A percentile compares a stretch with the other conserved stretches of the same genome.
These are phyloP conservation scores for Madoqua kirkii DNA, from an alignment of 2,113 vertebrate species.

Conservation along the genomic window DNA sequence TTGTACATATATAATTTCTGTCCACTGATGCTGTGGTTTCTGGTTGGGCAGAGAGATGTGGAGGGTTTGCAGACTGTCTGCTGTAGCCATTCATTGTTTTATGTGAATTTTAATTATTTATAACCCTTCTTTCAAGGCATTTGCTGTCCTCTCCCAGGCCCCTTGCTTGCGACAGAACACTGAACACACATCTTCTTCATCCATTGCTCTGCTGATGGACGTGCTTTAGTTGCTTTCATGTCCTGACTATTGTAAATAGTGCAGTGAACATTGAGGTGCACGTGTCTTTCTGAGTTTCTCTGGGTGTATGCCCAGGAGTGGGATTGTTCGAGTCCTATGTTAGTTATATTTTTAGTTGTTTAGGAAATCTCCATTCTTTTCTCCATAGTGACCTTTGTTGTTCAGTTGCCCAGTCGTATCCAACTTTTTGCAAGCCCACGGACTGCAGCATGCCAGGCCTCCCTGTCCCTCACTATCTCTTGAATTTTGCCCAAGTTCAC, in stretches of 20 bases:
- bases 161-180: neutral
- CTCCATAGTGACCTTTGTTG: neutral
- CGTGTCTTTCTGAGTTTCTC: neutral
- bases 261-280: neutral
- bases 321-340: neutral
- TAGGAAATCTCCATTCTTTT: neutral
- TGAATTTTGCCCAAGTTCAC: neutral
- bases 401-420: neutral
- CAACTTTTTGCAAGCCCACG: neutral
- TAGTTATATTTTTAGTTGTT: neutral
- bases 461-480: neutral
- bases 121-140: neutral
- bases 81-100: neutral
- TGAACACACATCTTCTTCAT: neutral
- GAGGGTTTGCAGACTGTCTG: neutral
- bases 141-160: neutral
- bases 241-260: neutral
- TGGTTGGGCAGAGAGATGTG: neutral
- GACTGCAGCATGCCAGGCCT: neutral
- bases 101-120: neutral
- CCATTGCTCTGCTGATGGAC: neutral
- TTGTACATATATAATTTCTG: neutral
- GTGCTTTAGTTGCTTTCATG: neutral
- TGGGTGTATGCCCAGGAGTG: neutral
- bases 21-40: neutral